Conservation (phyloP, 1,140 invertebrate genomes). For the Drosophila parvula region DNA sequence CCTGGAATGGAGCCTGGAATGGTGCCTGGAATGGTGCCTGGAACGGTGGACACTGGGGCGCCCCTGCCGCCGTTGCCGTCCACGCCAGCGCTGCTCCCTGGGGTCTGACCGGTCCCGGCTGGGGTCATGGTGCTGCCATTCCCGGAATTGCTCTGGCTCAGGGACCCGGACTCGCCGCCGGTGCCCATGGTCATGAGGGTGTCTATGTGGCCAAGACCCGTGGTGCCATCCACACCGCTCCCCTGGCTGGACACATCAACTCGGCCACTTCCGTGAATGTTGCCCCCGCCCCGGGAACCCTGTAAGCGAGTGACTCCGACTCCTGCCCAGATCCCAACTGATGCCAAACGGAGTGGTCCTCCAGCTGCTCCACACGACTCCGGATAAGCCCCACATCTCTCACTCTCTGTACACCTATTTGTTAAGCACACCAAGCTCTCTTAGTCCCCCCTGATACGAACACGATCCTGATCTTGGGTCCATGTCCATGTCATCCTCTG, state of each 20-base stretch:
- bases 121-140: slow-evolving; percentile 57
- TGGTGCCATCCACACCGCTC: slow-evolving; percentile 85
- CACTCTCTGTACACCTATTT: slow-evolving; percentile 60
- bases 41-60: slow-evolving; percentile 57
- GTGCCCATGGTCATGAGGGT: slow-evolving; percentile 70
- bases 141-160: slow-evolving; percentile 80
- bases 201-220: slow-evolving; percentile 85
- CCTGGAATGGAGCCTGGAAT: slow-evolving; percentile 62
- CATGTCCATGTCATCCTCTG: slow-evolving; percentile 30
- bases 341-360: slow-evolving; percentile 63
- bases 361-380: slow-evolving; percentile 51
- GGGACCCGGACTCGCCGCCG: slow-evolving; percentile 64
- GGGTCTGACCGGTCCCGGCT: slow-evolving; percentile 66
- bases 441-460: slow-evolving; percentile 70
- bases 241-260: slow-evolving; percentile 84
- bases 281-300: slow-evolving; percentile 85
- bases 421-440: slow-evolving; percentile 75
- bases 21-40: slow-evolving; percentile 68
- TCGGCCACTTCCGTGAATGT: slow-evolving; percentile 84
- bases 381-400: slow-evolving; percentile 60
- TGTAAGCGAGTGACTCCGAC: slow-evolving; percentile 44
- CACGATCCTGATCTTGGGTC: slow-evolving; percentile 56
- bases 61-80: slow-evolving; percentile 70
- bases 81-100: slow-evolving; percentile 62
- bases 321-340: slow-evolving; percentile 13